phyloP scores from a whole-genome alignment of 2,888 invertebrate species.

The Agonopterix arenella region DNA sequence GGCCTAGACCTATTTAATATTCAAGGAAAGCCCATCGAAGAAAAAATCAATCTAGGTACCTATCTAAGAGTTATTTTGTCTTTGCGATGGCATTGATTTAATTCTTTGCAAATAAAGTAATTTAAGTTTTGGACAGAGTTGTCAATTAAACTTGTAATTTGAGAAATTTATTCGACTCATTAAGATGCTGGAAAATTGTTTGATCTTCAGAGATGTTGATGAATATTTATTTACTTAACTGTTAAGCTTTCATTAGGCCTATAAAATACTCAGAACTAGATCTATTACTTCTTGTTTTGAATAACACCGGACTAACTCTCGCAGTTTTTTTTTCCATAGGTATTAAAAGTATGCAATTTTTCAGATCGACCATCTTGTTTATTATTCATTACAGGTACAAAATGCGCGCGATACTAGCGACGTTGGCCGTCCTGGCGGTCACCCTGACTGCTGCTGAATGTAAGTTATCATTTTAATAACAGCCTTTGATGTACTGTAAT shows the following conservation, averaged over 20 bases:
- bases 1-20: too few species aligned
- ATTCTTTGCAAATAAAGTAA: background rate
- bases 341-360: too few species aligned
- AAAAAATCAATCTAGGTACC: too few species aligned
- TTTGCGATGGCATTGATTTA: background rate
- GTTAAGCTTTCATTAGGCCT: background rate
- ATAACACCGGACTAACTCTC: background rate
- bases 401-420: constrained; percentile 58
- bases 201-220: constrained; percentile 4
- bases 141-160: constrained; percentile 2
- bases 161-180: constrained; percentile 5
- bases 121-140: constrained; percentile 2
- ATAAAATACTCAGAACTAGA: background rate
- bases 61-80: background rate
- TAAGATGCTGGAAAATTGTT: constrained; percentile 3
- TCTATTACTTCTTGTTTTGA: background rate
- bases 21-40: too few species aligned
- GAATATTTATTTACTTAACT: constrained; percentile 4
- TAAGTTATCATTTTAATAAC: constrained; percentile 21
- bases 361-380: background rate
- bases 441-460: constrained; percentile 45
- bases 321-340: background rate
- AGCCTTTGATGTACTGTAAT: too few species aligned
- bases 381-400: constrained; percentile 46
- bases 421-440: constrained; percentile 64